Evolutionary conservation across 2,888 invertebrate genomes (phyloP).

Genomic region (Xylocampa areola): DNA sequence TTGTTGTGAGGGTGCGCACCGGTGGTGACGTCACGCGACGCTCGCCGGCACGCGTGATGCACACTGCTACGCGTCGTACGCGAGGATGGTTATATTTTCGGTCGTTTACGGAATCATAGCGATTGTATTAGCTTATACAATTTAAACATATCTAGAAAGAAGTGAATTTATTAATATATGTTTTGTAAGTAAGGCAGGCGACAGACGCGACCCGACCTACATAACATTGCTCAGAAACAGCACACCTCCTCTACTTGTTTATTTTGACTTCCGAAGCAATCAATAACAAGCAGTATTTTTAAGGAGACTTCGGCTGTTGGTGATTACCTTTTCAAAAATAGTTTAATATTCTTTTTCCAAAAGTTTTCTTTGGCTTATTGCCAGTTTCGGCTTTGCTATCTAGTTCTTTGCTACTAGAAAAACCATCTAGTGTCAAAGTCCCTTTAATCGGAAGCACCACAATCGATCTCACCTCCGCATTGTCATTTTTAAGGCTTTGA

Average conservation of each 20-base stretch:
- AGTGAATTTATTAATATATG: conserved; percentile 76
- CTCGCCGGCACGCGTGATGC: conserved; percentile 40
- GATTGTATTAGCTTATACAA: conserved; percentile 74
- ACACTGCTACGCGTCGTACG: conserved; percentile 53
- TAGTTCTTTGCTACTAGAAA: not conserved
- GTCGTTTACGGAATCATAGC: conserved; percentile 50
- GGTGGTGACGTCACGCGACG: conserved; percentile 4
- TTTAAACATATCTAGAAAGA: conserved; percentile 84
- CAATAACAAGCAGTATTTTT: conserved; percentile 3
- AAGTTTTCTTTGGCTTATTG: not conserved
- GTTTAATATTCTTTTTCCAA: not conserved
- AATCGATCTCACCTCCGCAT: not conserved
- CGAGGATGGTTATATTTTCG: conserved; percentile 58
- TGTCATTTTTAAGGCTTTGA: too few relatives aligned
- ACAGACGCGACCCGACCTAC: conserved; percentile 57
- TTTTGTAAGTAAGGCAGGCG: conserved; percentile 66
- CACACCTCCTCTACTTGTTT: conserved; percentile 33
- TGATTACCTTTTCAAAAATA: not conserved
- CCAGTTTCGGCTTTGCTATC: not conserved
- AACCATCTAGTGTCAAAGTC: not conserved
- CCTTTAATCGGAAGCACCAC: not conserved
- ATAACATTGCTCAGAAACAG: conserved; percentile 15
- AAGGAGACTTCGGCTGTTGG: conserved; percentile 33
- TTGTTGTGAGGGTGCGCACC: conserved; percentile 58
- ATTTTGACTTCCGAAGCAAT: conserved; percentile 10